Evolutionary conservation across 1,140 invertebrate genomes (phyloP).

Genomic region (Drosophila busckii): DNA sequence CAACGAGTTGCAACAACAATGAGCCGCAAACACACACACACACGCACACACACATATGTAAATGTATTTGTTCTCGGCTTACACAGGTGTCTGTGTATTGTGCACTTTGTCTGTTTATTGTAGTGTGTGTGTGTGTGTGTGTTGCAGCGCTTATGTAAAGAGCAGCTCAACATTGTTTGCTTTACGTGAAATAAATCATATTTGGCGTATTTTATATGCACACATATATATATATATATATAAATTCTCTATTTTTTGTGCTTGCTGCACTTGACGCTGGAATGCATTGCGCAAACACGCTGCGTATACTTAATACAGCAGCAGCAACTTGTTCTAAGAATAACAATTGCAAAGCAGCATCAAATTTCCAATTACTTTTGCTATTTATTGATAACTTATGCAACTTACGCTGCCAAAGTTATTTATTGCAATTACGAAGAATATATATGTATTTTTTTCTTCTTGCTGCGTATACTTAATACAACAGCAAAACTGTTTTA

Average conservation of each 20-base stretch:
- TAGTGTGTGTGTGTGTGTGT: not conserved
- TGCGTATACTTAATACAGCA: constrained; percentile 22
- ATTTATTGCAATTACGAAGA: no score
- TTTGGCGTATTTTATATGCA: constrained; percentile 35
- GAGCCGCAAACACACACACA: constrained; percentile 5
- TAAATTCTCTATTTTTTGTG: no score
- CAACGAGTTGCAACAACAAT: no score
- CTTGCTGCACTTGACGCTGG: not conserved
- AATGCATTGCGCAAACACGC: no score
- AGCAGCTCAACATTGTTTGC: constrained; percentile 29
- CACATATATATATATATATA: no score
- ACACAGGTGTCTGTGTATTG: constrained; percentile 13
- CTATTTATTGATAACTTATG: no score
- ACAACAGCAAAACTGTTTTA: no score
- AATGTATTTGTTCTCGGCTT: constrained; percentile 5
- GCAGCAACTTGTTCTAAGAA: no score
- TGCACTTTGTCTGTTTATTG: constrained; percentile 3
- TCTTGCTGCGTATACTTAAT: constrained; percentile 17
- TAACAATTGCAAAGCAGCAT: constrained; percentile 13
- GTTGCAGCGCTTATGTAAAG: constrained; percentile 14
- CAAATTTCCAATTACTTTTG: no score
- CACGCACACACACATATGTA: constrained; percentile 5
- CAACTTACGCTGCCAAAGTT: no score
- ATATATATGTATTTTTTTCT: no score
- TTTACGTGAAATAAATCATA: constrained; percentile 46